Evolutionary conservation across 2,888 invertebrate genomes (phyloP).

Genomic region (Tubulanus polymorphus): DNA sequence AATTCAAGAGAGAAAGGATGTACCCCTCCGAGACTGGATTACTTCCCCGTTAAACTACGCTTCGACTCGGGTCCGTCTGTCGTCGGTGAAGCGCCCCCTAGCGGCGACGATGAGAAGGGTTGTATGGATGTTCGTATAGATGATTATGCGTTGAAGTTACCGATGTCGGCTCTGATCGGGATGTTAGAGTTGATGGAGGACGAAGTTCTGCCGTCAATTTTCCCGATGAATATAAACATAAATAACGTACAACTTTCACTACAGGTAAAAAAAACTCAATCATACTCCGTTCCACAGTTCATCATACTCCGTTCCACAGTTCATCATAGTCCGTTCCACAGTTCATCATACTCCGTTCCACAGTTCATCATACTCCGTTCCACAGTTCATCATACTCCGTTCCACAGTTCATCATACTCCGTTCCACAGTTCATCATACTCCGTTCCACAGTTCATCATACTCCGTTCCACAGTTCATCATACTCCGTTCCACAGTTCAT

Average conservation of each 20-base stretch:
- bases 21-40: neutral
- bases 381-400: too few species aligned
- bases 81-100: constrained; percentile 16
- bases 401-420: too few species aligned
- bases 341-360: too few species aligned
- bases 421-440: too few species aligned
- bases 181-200: constrained; percentile 82
- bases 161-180: constrained; percentile 70
- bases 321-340: neutral
- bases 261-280: constrained; percentile 23
- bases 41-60: constrained; percentile 15
- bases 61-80: constrained; percentile 21
- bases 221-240: constrained; percentile 64
- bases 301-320: neutral
- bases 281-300: neutral
- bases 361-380: too few species aligned
- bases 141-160: constrained; percentile 34
- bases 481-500: too few species aligned
- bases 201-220: constrained; percentile 73
- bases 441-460: too few species aligned
- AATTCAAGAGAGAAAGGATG: constrained; percentile 21
- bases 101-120: constrained; percentile 20
- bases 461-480: too few species aligned
- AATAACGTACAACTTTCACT: constrained; percentile 27
- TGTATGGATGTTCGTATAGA: too few species aligned